Conservation (phyloP, 1,140 invertebrate genomes). For the Globodera rostochiensis region DNA sequence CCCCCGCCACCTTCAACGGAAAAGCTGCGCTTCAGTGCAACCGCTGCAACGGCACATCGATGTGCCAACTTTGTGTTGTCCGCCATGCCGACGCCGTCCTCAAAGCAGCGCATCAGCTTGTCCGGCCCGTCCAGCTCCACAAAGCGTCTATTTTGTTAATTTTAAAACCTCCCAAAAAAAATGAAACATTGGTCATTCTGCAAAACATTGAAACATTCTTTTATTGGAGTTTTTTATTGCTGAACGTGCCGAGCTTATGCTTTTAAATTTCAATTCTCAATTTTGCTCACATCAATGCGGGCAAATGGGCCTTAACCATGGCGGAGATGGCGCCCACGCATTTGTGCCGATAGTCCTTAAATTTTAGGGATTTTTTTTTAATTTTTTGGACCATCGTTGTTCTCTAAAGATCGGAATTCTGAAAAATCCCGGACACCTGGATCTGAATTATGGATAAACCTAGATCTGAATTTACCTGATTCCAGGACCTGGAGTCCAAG, state of each 20-base stretch:
- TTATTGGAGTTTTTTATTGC: no score
- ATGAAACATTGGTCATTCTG: neutral
- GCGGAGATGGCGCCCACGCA: conserved; percentile 27
- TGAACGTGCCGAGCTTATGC: no score
- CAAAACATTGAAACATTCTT: neutral
- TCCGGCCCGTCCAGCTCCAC: conserved; percentile 22
- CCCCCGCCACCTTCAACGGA: neutral
- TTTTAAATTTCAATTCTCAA: no score
- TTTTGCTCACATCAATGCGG: conserved; percentile 14
- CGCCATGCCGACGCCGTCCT: neutral
- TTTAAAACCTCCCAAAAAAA: neutral
- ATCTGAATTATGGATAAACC: no score
- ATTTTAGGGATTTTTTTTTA: no score
- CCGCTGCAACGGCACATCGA: conserved; percentile 27
- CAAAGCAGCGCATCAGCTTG: conserved; percentile 17
- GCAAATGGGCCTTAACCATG: conserved; percentile 28
- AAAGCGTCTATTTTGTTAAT: conserved; percentile 2
- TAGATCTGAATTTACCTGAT: no score
- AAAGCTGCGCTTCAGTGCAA: conserved; percentile 28
- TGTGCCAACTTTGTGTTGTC: conserved; percentile 8
- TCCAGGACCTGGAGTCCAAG: no score
- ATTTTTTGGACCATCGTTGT: no score
- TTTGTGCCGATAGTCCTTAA: conserved; percentile 27
- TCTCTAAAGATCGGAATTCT: no score
- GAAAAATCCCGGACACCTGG: no score